Base-by-base conservation (phyloP, 2,113 vertebrate species). In the Polypterus senegalus region DNA sequence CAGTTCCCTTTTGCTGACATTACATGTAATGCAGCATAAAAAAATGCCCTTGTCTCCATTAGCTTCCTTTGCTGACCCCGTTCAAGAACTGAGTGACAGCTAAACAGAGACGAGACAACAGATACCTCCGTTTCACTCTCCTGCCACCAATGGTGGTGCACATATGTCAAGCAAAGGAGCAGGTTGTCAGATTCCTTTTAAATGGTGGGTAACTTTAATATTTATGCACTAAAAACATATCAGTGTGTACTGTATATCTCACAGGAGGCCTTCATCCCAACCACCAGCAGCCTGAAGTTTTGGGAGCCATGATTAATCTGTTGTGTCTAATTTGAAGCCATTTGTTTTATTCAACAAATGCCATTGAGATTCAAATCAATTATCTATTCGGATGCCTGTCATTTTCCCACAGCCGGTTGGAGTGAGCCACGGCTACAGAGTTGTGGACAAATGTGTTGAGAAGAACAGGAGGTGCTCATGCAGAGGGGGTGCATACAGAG, bases 381-480 rank as follows among this genome's bases (percentile, higher is more conserved):
- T 81, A 86, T 88, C 87, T 86, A 83, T 88, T 87, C 84, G 86
- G 78, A 73, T 74, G 68, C 68, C 27, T 78, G 79, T 83, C 84
- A 83, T 82, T 88, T 88, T 89, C 87, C 86, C 87, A 89, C 85
- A 85, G 66, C 79, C 73, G 78, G 77, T 81, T 75, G 73, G 78
- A 56, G 48, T 54, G 55, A 49, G 53, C 54, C 52, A 47, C 57
- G 3, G 5, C 5, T 43, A 7, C 56, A 11, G 56, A 57, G 56
- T 45, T 7, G 27, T 6, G 56, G 5, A 44, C 56, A 45, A 57
- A 57, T 57, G 56, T 57, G 56, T 11, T 7, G 3, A 44, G 49
- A 10, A 5, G 49, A 6, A 61, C 9, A 27, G 27, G 27, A 27
- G 27, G 27, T 27, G 27, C 27, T 27, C 27, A 2, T 27, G 27